Evolutionary conservation across 2,797 vertebrate species (phyloP).

Genomic region (Monodelphis domestica): DNA sequence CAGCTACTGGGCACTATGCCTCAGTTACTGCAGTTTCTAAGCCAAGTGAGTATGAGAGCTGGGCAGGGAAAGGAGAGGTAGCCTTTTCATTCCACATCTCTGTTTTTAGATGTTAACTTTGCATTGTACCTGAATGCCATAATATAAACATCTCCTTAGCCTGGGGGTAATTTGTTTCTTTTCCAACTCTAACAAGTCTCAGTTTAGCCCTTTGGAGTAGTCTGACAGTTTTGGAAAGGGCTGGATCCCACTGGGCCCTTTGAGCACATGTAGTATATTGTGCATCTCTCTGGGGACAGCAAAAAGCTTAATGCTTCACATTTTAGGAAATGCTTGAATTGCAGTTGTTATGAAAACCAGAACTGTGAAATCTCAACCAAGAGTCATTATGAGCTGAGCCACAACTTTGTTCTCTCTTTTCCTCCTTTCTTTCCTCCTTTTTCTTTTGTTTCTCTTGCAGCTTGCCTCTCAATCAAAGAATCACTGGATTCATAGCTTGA

Average conservation of each 20-base stretch:
- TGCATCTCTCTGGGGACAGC: neutral
- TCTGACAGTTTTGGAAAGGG: neutral
- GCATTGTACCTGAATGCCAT: neutral
- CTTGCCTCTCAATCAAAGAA: neutral
- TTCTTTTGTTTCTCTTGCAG: neutral
- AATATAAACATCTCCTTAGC: neutral
- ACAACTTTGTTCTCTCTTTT: neutral
- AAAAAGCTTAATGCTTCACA: neutral
- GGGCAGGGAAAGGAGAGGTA: neutral
- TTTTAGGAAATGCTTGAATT: slow-evolving; percentile 13
- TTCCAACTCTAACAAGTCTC: slow-evolving; percentile 9
- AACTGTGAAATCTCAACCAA: slow-evolving; percentile 13
- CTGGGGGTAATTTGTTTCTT: slow-evolving; percentile 6
- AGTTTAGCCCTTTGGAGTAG: neutral
- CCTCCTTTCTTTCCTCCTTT: neutral
- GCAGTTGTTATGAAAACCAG: neutral
- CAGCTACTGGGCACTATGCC: neutral
- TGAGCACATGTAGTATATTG: neutral
- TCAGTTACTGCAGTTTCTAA: neutral
- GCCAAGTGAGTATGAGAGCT: neutral
- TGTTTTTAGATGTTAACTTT: neutral
- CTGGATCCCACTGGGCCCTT: neutral
- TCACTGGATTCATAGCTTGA: neutral
- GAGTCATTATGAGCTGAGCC: neutral
- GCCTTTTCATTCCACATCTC: neutral